Conservation (phyloP, 2,888 invertebrate species). For the Thymelicus acteon region DNA sequence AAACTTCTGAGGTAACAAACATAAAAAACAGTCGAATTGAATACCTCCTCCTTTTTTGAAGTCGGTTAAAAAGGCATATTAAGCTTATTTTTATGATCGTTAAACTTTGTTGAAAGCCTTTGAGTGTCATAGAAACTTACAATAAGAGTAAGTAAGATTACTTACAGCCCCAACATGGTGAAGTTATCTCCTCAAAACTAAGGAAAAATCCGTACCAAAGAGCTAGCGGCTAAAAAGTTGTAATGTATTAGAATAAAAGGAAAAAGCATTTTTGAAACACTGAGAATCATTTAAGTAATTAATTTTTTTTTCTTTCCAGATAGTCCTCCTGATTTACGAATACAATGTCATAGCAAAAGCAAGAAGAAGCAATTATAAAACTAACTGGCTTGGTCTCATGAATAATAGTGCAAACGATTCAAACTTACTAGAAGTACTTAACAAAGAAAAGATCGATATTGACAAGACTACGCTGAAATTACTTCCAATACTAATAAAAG, state of each 20-base stretch:
- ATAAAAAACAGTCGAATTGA: too few species aligned
- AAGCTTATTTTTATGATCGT: too few species aligned
- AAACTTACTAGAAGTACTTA: conserved; percentile 54
- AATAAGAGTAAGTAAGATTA: too few species aligned
- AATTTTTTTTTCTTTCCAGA: conserved; percentile 60
- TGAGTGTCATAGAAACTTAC: too few species aligned
- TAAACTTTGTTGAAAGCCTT: too few species aligned
- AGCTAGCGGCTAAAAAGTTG: too few species aligned
- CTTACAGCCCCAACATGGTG: too few species aligned
- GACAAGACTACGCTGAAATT: conserved; percentile 61
- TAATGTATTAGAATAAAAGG: too few species aligned
- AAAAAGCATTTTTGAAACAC: neutral
- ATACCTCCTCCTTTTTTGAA: too few species aligned
- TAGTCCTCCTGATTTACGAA: conserved; percentile 67
- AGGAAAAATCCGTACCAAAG: neutral
- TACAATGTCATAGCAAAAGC: conserved; percentile 57
- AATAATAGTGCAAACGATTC: conserved; percentile 56
- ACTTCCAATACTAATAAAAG: conserved; percentile 65
- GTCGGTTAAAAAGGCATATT: too few species aligned
- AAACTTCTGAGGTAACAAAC: too few species aligned
- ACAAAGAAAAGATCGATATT: conserved; percentile 53
- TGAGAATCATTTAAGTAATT: neutral
- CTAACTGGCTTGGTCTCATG: conserved; percentile 61
- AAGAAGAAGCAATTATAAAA: conserved; percentile 45
- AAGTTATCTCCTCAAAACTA: too few species aligned